Conservation (phyloP, 2,888 invertebrate genomes). For the Coelopa pilipes region DNA sequence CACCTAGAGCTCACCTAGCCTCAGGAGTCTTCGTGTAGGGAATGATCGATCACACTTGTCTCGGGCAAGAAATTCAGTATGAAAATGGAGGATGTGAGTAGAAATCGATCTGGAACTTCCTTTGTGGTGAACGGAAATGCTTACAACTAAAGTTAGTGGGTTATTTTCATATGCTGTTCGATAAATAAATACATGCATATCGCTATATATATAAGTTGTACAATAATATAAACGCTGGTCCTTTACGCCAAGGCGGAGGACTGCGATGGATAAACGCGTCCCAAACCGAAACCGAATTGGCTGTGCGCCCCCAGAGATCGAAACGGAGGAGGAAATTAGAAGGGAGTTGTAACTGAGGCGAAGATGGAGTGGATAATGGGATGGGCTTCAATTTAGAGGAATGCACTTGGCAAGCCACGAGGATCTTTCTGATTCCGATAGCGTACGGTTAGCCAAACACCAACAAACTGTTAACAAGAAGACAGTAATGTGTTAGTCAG, state of each 20-base stretch:
- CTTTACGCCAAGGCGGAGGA: slow-evolving; percentile 15
- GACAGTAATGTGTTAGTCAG: slow-evolving; percentile 5
- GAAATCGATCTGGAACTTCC: slow-evolving; percentile 45
- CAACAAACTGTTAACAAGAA: slow-evolving; percentile 81
- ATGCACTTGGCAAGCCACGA: slow-evolving; percentile 95
- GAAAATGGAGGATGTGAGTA: not conserved
- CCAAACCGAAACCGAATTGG: slow-evolving; percentile 33
- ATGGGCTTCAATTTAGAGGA: slow-evolving; percentile 77
- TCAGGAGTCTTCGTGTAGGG: not conserved
- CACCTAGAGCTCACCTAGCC: slow-evolving; percentile 22
- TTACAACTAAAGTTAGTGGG: slow-evolving; percentile 38
- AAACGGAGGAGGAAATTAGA: too few species aligned
- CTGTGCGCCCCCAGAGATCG: too few species aligned
- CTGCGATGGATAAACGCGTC: slow-evolving; percentile 21
- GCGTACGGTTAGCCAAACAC: slow-evolving; percentile 85
- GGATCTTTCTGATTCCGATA: slow-evolving; percentile 99
- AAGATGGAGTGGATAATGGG: slow-evolving; percentile 2
- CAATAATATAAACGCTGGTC: slow-evolving; percentile 2
- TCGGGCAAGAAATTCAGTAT: not conserved
- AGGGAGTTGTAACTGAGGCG: not conserved
- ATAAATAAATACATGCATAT: slow-evolving; percentile 42
- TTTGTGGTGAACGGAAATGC: slow-evolving; percentile 41
- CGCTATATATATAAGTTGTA: not conserved
- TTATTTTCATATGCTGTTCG: slow-evolving; percentile 24
- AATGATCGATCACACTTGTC: not conserved